phyloP scores from a whole-genome alignment of 2,888 invertebrate genomes.

The Meiosimyza decipiens region DNA sequence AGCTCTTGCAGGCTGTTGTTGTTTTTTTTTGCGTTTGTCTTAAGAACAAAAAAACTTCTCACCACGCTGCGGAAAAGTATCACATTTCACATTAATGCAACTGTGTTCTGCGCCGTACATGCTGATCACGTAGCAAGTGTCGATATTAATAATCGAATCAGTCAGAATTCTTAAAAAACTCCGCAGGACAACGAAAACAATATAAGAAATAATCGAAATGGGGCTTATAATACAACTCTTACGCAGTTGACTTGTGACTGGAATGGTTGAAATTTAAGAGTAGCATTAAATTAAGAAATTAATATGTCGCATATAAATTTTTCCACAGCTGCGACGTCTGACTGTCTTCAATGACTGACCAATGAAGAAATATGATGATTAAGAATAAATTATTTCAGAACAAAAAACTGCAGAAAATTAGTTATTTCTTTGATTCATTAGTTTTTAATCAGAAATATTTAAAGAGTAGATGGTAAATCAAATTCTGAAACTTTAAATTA shows the following conservation, averaged over 20 bases:
- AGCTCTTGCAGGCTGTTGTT: not conserved
- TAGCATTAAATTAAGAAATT: slow-evolving; percentile 26
- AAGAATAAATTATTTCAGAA: too few species aligned
- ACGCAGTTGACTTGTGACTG: not conserved
- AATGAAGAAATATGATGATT: too few species aligned
- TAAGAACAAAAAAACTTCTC: not conserved
- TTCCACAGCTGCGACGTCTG: too few species aligned
- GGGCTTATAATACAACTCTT: not conserved
- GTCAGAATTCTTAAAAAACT: slow-evolving; percentile 10
- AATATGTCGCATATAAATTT: not conserved
- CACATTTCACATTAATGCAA: slow-evolving; percentile 6
- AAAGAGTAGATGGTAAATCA: too few species aligned
- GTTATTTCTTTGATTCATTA: too few species aligned
- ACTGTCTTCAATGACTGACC: too few species aligned
- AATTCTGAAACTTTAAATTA: too few species aligned
- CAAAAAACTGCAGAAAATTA: too few species aligned
- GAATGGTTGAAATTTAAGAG: slow-evolving; percentile 2
- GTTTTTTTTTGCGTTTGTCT: not conserved
- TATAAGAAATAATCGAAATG: not conserved
- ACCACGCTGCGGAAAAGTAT: not conserved
- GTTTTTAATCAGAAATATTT: too few species aligned
- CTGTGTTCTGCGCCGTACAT: slow-evolving; percentile 11
- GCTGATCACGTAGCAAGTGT: slow-evolving; percentile 27
- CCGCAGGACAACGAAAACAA: not conserved
- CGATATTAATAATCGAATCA: slow-evolving; percentile 24